These are phyloP conservation scores for Poeciliopsis paucimaculata DNA, from an alignment of 2,797 vertebrate genomes.

Conservation along the genomic window DNA sequence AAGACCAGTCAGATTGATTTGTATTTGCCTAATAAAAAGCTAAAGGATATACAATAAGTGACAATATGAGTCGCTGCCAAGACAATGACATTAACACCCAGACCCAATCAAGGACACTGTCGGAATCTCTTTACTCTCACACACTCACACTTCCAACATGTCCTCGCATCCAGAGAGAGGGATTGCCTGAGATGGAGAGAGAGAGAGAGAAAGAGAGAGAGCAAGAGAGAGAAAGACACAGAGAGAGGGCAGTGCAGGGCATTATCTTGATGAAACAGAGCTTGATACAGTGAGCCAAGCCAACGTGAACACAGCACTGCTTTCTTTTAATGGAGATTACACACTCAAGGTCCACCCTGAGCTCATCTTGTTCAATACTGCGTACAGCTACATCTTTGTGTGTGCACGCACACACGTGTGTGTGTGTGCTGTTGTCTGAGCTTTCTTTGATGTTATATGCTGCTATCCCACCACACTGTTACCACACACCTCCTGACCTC, in stretches of 20 bases:
- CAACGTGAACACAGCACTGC: slow-evolving; percentile 69
- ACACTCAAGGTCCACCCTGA: slow-evolving; percentile 64
- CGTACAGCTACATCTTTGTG: slow-evolving; percentile 29
- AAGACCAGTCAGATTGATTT: slow-evolving; percentile 17
- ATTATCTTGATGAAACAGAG: slow-evolving; percentile 82
- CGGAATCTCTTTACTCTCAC: slow-evolving; percentile 44
- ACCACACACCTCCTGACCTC: slow-evolving; percentile 68
- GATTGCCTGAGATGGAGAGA: slow-evolving; percentile 36
- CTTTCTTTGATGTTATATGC: slow-evolving; percentile 44
- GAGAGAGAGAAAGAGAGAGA: slow-evolving; percentile 19
- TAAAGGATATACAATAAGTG: slow-evolving; percentile 40
- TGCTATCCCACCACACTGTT: slow-evolving; percentile 60
- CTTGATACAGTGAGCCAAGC: slow-evolving; percentile 66
- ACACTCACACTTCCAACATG: slow-evolving; percentile 1
- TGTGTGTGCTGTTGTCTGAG: slow-evolving; percentile 15
- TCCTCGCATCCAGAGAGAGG: slow-evolving; percentile 38
- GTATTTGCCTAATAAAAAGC: slow-evolving; percentile 31
- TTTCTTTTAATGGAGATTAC: slow-evolving; percentile 77
- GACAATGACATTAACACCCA: slow-evolving; percentile 70
- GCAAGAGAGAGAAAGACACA: neutral
- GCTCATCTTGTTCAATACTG: slow-evolving; percentile 69
- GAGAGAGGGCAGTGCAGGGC: slow-evolving; percentile 36
- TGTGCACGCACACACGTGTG: slow-evolving; percentile 10
- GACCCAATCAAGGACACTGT: slow-evolving; percentile 70
- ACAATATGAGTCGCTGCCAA: slow-evolving; percentile 59